Base-by-base conservation (phyloP, 1,140 invertebrate genomes). In the Papilio polytes region DNA sequence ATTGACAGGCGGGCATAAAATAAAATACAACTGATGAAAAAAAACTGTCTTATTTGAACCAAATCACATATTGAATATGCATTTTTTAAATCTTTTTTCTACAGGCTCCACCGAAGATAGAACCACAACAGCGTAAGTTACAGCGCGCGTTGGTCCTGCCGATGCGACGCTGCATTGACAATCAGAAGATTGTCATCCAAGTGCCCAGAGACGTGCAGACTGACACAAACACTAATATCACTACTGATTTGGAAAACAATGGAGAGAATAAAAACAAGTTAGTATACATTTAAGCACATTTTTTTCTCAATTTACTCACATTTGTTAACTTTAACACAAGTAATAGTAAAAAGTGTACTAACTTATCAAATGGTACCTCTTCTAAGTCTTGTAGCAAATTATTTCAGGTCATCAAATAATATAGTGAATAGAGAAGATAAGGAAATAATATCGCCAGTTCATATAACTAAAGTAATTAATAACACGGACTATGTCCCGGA, bases 141-240 rank as follows among this genome's bases (percentile, higher is more conserved):
- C 95, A 95, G 59, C 93, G 94, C 66, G 94, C 91, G 0, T 74
- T 94, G 20, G 93, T 95, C 0, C 82, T 92, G 15, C 94, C 94
- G 0, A 95, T 94, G 92, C 85, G 94, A 7, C 88, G 95, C 1
- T 87, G 86, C 20, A 85, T 94, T 0, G 92, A 94, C 46, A 85
- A 91, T 0, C 90, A 94, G 81, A 95, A 95, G 63, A 95, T 95
- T 7, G 92, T 95, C 22, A 95, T 95, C 74, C 90, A 95, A 85
- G 94, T 95, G 41, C 90, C 94, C 1, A 85, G 84, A 2, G 87
- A 90, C 77, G 82, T 82, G 77, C 82, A 84, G 56, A 79, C 87
- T 0, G 89, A 92, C 59, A 91, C 87, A 36, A 86, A 87, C 46
- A 88, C 80, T 9, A 91, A 94, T 56, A 89, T 90, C 78, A 88